Evolutionary conservation across 1,140 invertebrate species (phyloP), one percentile per base, ranked within the genome.

Genomic region (Eupristina koningsbergeri): DNA sequence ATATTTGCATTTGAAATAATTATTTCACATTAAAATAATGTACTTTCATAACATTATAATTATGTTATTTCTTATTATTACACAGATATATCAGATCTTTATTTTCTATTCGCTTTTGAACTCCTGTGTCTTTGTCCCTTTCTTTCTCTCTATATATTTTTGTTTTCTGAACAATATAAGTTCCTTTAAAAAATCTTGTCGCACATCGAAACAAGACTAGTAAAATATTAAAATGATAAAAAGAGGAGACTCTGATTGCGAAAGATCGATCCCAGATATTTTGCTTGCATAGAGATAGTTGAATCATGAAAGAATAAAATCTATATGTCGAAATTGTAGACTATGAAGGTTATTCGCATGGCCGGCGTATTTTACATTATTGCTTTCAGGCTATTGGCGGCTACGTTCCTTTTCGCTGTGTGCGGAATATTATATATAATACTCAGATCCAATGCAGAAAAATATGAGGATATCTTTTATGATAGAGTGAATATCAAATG

Each of bases 271-370:
- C 39, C 41, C 11, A 17, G 53, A 75, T 74, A 61, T 75, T 61
- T 34, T 58, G 53, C 53, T 58, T 58, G 26, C 53, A 58, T 26
- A 58, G 53, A 3, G 34, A 36, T 50, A 31, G 26, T 78, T 34
- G 77, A 63, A 67, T 79, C 61, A 67, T 47, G 41, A 9, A n/a
- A 47, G 47, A 11, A 63, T 78, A 31, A 53, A 63, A 41, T 58
- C 31, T 53, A 8, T 26, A 76, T 47, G 29, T 76, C 47, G 26
- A 76, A 58, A 36, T 36, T 53, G 31, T 29, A 78, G 50, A 77
- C 50, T 61, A 19, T 45, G 9, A n/a, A 31, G 64, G 29, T 71
- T 85, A 77, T 84, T 41, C 78, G 41, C 31, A 41, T 84, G 50
- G 47, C 22, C n/a, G 47, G 41, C 50, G 47, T 41, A 15, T 67